phyloP scores from a whole-genome alignment of 2,113 vertebrate species.

The Hipposideros armiger region DNA sequence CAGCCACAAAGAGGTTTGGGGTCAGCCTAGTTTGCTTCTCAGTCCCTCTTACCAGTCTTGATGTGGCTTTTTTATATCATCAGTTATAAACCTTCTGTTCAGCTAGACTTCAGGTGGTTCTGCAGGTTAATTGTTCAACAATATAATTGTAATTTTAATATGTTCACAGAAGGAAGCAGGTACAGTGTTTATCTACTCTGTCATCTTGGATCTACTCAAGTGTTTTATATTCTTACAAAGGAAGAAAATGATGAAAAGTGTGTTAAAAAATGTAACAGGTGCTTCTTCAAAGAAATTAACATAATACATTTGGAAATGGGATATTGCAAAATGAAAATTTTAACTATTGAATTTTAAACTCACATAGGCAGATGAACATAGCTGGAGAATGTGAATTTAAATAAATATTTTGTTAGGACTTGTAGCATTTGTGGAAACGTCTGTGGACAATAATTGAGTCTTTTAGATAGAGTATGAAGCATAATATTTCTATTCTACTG shows the following conservation, averaged over 20 bases:
- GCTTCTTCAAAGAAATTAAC: slow-evolving; percentile 73
- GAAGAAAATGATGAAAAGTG: slow-evolving; percentile 42
- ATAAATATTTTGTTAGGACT: slow-evolving; percentile 35
- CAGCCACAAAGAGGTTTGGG: no score
- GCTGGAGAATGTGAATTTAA: slow-evolving; percentile 42
- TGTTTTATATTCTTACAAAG: slow-evolving; percentile 60
- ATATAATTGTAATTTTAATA: no score
- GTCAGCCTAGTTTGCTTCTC: no score
- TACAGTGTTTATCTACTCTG: no score
- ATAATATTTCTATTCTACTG: slow-evolving; percentile 7
- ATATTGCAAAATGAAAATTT: slow-evolving; percentile 46
- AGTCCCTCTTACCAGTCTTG: no score
- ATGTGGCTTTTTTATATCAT: no score
- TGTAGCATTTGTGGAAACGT: slow-evolving; percentile 37
- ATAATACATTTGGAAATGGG: slow-evolving; percentile 43
- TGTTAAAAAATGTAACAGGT: slow-evolving; percentile 69
- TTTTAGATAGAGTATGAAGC: background rate
- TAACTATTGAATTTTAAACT: slow-evolving; percentile 54
- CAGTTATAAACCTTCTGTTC: no score
- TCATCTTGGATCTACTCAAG: background rate
- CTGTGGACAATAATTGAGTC: background rate
- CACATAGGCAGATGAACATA: slow-evolving; percentile 4
- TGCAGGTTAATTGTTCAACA: no score
- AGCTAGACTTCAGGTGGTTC: no score
- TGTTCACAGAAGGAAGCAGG: no score